A percentile compares a stretch with the other conserved stretches of the same genome.
Evolutionary conservation across 1,140 invertebrate species (phyloP).

Genomic region (Euschistus heros): DNA sequence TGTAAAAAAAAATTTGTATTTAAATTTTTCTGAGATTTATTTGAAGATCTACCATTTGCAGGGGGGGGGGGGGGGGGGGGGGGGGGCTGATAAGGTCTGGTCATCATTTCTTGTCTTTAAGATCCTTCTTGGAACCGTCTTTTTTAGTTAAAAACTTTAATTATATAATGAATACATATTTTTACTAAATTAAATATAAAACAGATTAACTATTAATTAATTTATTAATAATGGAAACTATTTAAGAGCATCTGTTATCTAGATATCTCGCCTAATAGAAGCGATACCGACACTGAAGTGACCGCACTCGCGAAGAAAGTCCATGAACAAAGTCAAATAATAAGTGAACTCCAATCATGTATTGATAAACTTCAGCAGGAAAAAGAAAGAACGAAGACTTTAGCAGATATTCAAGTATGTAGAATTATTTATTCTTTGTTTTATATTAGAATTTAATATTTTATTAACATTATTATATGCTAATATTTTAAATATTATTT

Average conservation of each 20-base stretch:
- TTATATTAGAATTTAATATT: background rate
- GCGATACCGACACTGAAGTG: constrained; percentile 23
- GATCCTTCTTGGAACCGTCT: too few relatives aligned
- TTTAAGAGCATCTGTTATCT: background rate
- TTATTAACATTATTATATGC: background rate
- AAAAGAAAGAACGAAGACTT: constrained; percentile 36
- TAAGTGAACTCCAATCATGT: constrained; percentile 35
- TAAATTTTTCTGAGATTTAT: too few relatives aligned
- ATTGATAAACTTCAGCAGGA: constrained; percentile 33
- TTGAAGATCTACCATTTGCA: too few relatives aligned
- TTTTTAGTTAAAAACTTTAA: too few relatives aligned
- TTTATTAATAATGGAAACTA: too few relatives aligned
- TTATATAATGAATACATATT: too few relatives aligned
- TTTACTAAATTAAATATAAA: too few relatives aligned
- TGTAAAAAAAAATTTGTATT: too few relatives aligned
- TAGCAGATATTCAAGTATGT: constrained; percentile 35
- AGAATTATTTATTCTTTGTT: background rate
- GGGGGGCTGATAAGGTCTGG: too few relatives aligned
- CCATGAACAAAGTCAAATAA: constrained; percentile 34
- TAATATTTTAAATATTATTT: background rate
- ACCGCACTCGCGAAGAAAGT: constrained; percentile 36
- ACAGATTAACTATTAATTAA: too few relatives aligned
- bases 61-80: too few relatives aligned
- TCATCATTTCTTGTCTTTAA: too few relatives aligned
- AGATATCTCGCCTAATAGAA: constrained; percentile 11